Evolutionary conservation across 35 echinoderm and acorn worm species (phyloP), one percentile per base, ranked within the genome.

Genomic region (Nesometra sesokonis): DNA sequence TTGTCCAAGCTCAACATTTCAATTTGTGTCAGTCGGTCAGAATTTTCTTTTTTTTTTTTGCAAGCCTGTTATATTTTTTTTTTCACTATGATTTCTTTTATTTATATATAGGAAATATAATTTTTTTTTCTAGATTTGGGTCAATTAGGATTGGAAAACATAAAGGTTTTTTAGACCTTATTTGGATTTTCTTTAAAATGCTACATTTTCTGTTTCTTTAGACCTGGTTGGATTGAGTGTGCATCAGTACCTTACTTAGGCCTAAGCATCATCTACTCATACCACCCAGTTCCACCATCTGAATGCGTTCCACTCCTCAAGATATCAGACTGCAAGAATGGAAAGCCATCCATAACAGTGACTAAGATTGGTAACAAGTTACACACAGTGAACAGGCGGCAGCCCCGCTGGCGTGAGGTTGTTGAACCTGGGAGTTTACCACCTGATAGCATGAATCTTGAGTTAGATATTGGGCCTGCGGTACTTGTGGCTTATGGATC

Each of bases 381-480:
- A 27, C 34, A 37, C 34, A 32, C 78, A 33, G 11, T 35, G 3
- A 83, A 29, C 7, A 38, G 32, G n/a, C 2, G 29, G 77, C 89
- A 30, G 82, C 88, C 32, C 89, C 92, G 11, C 43, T 40, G 0
- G 82, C 89, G 32, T 86, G 37, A 37, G 81, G 81, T 83, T 37
- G 81, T 83, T 39, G 81, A 83, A 17, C 81, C 81, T 23, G 37
- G 34, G 17, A 83, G 86, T 35, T 76, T 93, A 86, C 37, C 86
- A 0, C 83, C 95, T 2, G 95, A 93, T 37, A 85, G 37, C 11
- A 67, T 97, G n/a, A 89, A 92, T 52, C 86, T 94, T 35, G 95
- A 97, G 84, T 81, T 97, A 11, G 95, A 97, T 39, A 91, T 97
- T 47, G 95, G 95, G 35, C 92, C 95, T 2, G 80, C 89, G 0